Base-by-base conservation (phyloP, 2,113 vertebrate species). In the Anser brachyrhynchus region DNA sequence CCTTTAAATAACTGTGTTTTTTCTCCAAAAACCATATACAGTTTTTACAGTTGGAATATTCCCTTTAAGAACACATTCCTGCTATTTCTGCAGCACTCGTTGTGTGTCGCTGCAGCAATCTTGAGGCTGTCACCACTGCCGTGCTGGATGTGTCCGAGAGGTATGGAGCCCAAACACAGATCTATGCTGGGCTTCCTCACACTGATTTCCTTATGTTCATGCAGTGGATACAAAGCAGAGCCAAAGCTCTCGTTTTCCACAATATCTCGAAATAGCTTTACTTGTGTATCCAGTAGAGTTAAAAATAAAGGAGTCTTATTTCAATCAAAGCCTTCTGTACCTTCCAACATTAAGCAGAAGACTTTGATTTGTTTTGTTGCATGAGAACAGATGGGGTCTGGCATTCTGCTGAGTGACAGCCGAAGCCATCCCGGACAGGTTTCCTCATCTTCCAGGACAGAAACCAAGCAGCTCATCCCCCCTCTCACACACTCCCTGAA, bases 331-430 rank as follows among this genome's bases (percentile, higher is more conserved):
- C 70, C 28, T 86, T 92, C 90, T 58, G 17, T 79, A 35, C 67
- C 71, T 80, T 78, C 33, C 51, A 90, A 11, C 26, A 43, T 46
- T 61, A 72, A 96, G 49, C 54, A 71, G 78, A 77, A 33, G 18
- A n/a, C 71, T 96, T 92, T 87, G 46, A 49, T 75, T 75, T 6
- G 0, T 43, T 94, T 90, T 94, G 39, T 41, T 91, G 39, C 84
- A 77, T 92, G 59, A 19, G 57, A 97, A 64, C 81, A 97, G 93
- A 97, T 89, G 70, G 95, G 57, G 61, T 90, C 55, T 78, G 85
- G 61, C 51, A 94, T 90, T 94, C 43, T 29, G 62, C 49, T 91
- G 91, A 95, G 72, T 82, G 92, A 93, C 91, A 96, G 89, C 73
- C 84, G 61, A 95, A 93, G 64, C 95, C 65, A 75, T 84, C 81